phyloP scores from a whole-genome alignment of 2,113 vertebrate species.

The Galeopterus variegatus region DNA sequence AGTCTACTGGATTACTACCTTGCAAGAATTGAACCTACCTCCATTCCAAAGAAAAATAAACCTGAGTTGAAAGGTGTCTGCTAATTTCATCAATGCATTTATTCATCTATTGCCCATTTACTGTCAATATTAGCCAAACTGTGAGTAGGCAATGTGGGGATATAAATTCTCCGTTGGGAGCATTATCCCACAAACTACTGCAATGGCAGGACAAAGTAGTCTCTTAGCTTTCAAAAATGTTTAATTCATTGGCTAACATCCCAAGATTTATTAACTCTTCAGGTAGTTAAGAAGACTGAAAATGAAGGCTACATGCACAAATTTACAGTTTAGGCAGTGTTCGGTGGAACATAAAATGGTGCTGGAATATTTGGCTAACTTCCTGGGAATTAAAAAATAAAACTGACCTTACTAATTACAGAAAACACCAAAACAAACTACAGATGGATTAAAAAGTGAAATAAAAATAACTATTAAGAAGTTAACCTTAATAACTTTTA shows the following conservation, averaged over 20 bases:
- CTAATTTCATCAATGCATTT: neutral
- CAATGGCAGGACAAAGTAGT: neutral
- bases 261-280: constrained; percentile 37
- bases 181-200: neutral
- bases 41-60: neutral
- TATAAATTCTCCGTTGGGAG: neutral
- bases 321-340: neutral
- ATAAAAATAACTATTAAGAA: constrained; percentile 44
- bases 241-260: constrained; percentile 14
- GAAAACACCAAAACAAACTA: constrained; percentile 52
- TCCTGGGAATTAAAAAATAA: neutral
- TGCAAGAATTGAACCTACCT: neutral
- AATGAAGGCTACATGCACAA: neutral
- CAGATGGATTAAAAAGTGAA: constrained; percentile 32
- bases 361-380: neutral
- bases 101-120: neutral
- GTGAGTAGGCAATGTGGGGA: no score
- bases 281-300: constrained; percentile 14
- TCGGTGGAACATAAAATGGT: neutral
- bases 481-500: no score
- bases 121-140: neutral
- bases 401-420: neutral
- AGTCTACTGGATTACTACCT: neutral
- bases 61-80: neutral
- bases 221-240: constrained; percentile 6